These are phyloP conservation scores for Neosalanx taihuensis DNA, from an alignment of 2,797 vertebrate species.

Conservation along the genomic window DNA sequence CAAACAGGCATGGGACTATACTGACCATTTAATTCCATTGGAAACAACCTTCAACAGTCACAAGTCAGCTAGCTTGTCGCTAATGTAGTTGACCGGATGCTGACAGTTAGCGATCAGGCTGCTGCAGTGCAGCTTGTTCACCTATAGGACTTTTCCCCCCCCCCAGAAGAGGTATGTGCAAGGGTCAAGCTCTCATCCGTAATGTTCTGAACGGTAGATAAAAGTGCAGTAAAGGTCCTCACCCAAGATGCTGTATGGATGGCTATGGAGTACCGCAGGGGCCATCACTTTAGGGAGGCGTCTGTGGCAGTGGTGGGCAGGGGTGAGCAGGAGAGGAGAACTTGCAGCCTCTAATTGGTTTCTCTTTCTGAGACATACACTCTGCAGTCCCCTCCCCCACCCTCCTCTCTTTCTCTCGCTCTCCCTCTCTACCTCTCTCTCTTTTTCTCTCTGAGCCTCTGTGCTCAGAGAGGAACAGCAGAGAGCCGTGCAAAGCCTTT, in stretches of 20 bases:
- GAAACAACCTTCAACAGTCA: constrained; percentile 15
- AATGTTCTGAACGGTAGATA: constrained; percentile 17
- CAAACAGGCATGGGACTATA: constrained; percentile 47
- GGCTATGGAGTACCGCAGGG: not conserved
- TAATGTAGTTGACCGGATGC: constrained; percentile 32
- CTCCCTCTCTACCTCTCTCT: constrained; percentile 28
- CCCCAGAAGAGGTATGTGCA: constrained; percentile 25
- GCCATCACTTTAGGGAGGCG: constrained; percentile 42
- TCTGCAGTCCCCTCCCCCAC: constrained; percentile 37
- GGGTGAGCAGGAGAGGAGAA: constrained; percentile 47
- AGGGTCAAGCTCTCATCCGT: constrained; percentile 31
- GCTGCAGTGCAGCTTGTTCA: constrained; percentile 35
- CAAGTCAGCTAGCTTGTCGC: constrained; percentile 24
- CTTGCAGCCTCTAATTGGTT: constrained; percentile 71
- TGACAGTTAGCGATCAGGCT: constrained; percentile 36
- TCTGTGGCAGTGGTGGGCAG: not conserved
- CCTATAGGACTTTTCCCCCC: constrained; percentile 24
- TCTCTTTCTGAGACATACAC: constrained; percentile 65
- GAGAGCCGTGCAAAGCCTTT: constrained; percentile 65
- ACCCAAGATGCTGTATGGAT: not conserved
- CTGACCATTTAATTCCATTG: constrained; percentile 25
- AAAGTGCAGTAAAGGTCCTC: not conserved
- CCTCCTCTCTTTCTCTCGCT: not conserved
- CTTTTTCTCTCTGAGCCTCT: constrained; percentile 48
- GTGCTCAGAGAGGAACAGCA: constrained; percentile 66